Percentiles rank a stretch among this genome's conserved stretches.
Conservation (phyloP, 2,888 invertebrate species). For the Dynastes hyllus region DNA sequence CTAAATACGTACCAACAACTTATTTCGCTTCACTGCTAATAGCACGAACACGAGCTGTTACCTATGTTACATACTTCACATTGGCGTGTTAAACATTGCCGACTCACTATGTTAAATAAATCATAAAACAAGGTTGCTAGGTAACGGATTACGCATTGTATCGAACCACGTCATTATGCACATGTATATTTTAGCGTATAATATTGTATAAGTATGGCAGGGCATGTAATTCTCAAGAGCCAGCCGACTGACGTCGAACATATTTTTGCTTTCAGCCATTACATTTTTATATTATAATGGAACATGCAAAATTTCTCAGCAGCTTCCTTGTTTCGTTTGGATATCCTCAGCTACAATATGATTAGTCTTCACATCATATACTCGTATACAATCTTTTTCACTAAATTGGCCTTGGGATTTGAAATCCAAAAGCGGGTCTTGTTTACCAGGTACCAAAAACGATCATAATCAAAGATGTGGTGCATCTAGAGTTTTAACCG, state of each 20-base stretch:
- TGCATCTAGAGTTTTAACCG: no score
- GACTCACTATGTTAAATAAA: conserved; percentile 44
- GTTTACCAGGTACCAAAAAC: no score
- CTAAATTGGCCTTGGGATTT: no score
- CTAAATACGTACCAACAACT: background rate
- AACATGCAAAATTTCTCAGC: background rate
- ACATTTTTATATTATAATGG: conserved; percentile 7
- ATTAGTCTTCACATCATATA: no score
- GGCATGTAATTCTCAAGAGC: conserved; percentile 27
- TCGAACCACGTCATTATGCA: conserved; percentile 22
- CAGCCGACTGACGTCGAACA: conserved; percentile 32
- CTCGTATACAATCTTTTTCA: no score
- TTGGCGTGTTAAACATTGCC: conserved; percentile 23
- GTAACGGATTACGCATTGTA: conserved; percentile 43
- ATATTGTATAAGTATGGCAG: background rate
- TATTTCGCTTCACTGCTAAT: background rate
- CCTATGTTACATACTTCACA: conserved; percentile 1
- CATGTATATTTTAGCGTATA: conserved; percentile 30
- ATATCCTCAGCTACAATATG: background rate
- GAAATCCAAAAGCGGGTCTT: no score
- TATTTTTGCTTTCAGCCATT: conserved; percentile 39
- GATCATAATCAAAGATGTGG: no score
- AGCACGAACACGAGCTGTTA: background rate
- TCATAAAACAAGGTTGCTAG: conserved; percentile 40
- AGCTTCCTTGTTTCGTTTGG: background rate